phyloP scores from a whole-genome alignment of 2,888 invertebrate genomes.

The Macropis europaea region DNA sequence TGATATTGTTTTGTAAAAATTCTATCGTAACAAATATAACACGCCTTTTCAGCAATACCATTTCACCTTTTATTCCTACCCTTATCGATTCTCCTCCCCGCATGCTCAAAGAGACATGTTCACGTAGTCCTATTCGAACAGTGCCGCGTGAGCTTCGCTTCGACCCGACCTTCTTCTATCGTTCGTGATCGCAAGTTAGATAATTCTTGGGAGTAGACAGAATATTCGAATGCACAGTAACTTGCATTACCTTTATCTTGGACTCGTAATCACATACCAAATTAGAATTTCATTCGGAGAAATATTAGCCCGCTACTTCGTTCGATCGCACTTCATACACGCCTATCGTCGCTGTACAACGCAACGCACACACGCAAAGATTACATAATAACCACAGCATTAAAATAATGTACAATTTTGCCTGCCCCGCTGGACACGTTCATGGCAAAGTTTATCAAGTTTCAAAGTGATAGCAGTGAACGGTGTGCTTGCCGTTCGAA shows the following conservation, averaged over 20 bases:
- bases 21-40: constrained; percentile 71
- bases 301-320: neutral
- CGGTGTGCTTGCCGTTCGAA: too few species aligned
- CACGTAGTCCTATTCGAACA: too few species aligned
- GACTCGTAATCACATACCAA: neutral
- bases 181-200: too few species aligned
- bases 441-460: too few species aligned
- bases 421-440: neutral
- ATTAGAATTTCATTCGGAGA: constrained; percentile 3
- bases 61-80: too few species aligned
- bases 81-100: too few species aligned
- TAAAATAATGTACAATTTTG: neutral
- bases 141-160: too few species aligned
- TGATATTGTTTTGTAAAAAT: constrained; percentile 79
- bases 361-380: neutral
- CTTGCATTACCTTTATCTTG: neutral
- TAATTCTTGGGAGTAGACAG: too few species aligned
- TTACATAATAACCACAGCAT: neutral
- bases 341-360: neutral
- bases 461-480: too few species aligned
- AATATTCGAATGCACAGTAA: neutral
- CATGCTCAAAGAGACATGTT: too few species aligned
- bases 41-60: constrained; percentile 6
- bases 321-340: neutral
- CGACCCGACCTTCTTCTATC: too few species aligned